phyloP scores from a whole-genome alignment of 2,888 invertebrate genomes.

The Chymomyza procnemis region DNA sequence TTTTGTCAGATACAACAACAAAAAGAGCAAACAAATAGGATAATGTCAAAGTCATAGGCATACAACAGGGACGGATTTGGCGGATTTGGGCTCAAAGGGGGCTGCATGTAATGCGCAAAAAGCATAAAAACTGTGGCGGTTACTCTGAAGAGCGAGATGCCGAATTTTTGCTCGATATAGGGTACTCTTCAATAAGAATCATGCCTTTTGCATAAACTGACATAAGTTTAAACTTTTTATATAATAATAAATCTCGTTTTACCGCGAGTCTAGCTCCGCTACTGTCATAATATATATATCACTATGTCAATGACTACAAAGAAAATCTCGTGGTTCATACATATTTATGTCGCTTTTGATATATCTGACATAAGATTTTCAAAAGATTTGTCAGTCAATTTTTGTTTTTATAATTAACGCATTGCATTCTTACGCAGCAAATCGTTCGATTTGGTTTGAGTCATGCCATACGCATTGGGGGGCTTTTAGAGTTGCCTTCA shows the following conservation, averaged over 20 bases:
- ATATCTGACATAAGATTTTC: neutral
- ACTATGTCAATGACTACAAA: neutral
- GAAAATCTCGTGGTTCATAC: neutral
- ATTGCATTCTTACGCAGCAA: neutral
- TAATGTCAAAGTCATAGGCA: constrained; percentile 46
- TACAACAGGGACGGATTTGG: neutral
- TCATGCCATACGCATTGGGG: neutral
- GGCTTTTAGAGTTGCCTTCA: neutral
- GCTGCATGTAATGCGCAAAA: too few relatives aligned
- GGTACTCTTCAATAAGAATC: too few relatives aligned
- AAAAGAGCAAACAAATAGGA: constrained; percentile 38
- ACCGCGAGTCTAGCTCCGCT: too few relatives aligned
- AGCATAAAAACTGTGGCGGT: too few relatives aligned
- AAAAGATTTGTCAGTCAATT: neutral
- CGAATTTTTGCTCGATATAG: neutral
- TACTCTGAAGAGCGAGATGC: too few relatives aligned
- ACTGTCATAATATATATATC: neutral
- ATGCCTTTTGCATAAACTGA: too few relatives aligned
- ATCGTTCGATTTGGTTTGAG: neutral
- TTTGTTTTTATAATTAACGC: neutral
- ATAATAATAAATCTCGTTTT: too few relatives aligned
- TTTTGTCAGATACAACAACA: constrained; percentile 12
- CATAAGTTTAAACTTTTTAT: neutral
- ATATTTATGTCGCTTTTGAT: neutral
- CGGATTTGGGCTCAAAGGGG: too few relatives aligned